These are phyloP conservation scores for Philaethria dido DNA, from an alignment of 2,888 invertebrate species.

Conservation along the genomic window DNA sequence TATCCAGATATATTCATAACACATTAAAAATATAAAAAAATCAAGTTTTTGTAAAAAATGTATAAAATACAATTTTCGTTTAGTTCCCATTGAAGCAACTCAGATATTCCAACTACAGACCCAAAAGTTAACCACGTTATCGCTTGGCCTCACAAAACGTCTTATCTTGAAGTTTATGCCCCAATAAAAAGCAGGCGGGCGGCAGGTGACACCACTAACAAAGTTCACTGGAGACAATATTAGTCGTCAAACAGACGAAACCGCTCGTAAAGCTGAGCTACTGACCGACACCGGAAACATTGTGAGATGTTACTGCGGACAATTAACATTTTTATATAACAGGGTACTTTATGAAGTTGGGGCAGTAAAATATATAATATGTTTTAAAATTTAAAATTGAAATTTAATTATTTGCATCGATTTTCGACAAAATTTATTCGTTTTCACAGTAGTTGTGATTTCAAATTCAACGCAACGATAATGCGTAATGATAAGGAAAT, in stretches of 20 bases:
- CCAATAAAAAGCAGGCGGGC: slow-evolving; percentile 3
- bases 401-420: too few species aligned
- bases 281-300: neutral
- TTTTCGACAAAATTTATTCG: too few species aligned
- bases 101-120: neutral
- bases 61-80: neutral
- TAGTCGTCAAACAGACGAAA: slow-evolving; percentile 7
- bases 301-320: slow-evolving; percentile 4
- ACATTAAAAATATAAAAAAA: too few species aligned
- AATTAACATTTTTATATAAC: slow-evolving; percentile 11
- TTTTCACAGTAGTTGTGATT: too few species aligned
- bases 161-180: slow-evolving; percentile 1
- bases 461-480: too few species aligned
- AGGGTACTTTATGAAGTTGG: neutral
- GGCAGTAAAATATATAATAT: too few species aligned
- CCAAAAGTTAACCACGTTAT: neutral
- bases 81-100: neutral
- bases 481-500: too few species aligned
- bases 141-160: neutral
- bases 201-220: slow-evolving; percentile 19
- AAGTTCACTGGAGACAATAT: slow-evolving; percentile 9
- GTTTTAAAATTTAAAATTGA: too few species aligned
- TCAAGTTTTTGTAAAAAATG: neutral
- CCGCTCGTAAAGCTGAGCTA: slow-evolving; percentile 14
- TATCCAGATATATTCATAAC: too few species aligned